A percentile compares a stretch with the other conserved stretches of the same genome.
Conservation (phyloP, 2,888 invertebrate genomes). For the Drosophila emarginata region DNA sequence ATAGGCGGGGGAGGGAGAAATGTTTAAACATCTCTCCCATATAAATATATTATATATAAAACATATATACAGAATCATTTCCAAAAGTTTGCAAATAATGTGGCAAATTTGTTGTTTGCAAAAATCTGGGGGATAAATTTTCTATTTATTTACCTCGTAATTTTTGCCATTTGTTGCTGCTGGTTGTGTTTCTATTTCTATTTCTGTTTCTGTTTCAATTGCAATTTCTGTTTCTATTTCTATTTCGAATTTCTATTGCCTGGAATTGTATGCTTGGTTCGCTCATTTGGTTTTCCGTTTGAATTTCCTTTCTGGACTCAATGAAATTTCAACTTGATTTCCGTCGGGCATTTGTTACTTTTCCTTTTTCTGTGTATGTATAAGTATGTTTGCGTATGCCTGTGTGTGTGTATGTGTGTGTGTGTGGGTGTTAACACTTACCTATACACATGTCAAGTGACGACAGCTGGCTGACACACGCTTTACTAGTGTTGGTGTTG, state of each 20-base stretch:
- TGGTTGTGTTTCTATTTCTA: neutral
- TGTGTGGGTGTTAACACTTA: constrained; percentile 33
- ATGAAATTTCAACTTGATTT: constrained; percentile 78
- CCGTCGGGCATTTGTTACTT: constrained; percentile 71
- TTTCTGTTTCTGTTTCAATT: neutral
- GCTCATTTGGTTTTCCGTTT: constrained; percentile 75
- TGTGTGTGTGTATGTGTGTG: constrained; percentile 1
- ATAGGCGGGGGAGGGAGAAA: neutral
- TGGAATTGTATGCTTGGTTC: constrained; percentile 32
- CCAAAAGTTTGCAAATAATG: neutral
- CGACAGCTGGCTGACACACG: constrained; percentile 48
- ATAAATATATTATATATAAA: neutral
- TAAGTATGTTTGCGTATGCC: constrained; percentile 16
- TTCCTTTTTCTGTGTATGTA: constrained; percentile 52
- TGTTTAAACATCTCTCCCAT: neutral
- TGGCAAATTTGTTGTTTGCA: constrained; percentile 1
- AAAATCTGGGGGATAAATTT: neutral
- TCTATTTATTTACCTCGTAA: constrained; percentile 2
- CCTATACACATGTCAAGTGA: constrained; percentile 20
- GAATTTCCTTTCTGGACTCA: constrained; percentile 76
- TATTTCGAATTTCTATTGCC: constrained; percentile 7
- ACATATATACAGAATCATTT: neutral
- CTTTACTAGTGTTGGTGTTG: constrained; percentile 11
- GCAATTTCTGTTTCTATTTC: neutral
- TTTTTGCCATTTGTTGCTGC: constrained; percentile 4